Conservation (phyloP, 2,113 vertebrate genomes). For the Anas platyrhynchos region DNA sequence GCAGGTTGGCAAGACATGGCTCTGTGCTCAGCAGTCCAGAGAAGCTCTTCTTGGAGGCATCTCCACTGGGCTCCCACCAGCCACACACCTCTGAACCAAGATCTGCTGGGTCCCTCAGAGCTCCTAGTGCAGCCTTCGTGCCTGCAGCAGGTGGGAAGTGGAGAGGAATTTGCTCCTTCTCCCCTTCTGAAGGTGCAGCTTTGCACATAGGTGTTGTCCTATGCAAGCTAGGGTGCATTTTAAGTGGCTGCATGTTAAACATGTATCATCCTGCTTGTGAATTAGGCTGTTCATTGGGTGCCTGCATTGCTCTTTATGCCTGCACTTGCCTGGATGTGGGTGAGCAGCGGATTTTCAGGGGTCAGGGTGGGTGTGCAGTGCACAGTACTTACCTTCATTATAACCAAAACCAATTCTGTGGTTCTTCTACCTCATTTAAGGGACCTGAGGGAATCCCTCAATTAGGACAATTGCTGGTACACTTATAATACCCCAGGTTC, state of each 20-base stretch:
- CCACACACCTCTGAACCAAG: neutral
- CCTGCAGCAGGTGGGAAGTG: rapidly evolving
- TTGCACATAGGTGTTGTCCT: neutral
- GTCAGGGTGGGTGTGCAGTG: neutral
- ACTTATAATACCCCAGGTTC: neutral
- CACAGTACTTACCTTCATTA: neutral
- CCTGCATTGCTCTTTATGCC: neutral
- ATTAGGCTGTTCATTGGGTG: neutral
- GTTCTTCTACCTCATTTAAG: neutral
- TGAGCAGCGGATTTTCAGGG: neutral
- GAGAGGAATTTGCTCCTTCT: neutral
- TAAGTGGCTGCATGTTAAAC: neutral
- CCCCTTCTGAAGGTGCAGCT: neutral
- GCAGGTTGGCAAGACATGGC: rapidly evolving
- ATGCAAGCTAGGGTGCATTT: neutral
- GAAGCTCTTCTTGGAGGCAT: neutral
- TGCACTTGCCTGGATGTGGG: neutral
- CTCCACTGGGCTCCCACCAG: neutral
- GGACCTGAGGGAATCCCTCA: neutral
- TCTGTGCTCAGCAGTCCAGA: neutral
- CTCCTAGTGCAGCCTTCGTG: neutral
- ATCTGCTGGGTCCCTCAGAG: neutral
- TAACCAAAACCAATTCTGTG: neutral
- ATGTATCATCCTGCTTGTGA: neutral
- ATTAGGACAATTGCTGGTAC: neutral